phyloP scores from a whole-genome alignment of 2,113 vertebrate species.

The Oreamnos americanus region DNA sequence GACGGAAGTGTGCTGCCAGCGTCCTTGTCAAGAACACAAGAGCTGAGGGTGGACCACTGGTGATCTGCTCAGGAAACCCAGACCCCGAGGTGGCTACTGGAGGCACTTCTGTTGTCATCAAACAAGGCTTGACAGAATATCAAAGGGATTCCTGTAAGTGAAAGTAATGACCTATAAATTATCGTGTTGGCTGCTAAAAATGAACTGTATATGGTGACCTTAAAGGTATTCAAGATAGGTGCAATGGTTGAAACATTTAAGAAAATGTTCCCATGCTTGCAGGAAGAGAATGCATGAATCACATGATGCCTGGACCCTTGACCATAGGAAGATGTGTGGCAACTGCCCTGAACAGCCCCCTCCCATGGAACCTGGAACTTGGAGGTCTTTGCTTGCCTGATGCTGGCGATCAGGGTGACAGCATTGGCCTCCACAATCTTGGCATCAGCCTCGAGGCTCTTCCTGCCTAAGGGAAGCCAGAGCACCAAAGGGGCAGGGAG shows the following conservation, averaged over 20 bases:
- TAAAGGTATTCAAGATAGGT: neutral
- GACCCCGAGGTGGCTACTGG: fast-evolving
- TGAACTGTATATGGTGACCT: neutral
- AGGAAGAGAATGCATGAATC: neutral
- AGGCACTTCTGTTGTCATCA: neutral
- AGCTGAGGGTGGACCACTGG: fast-evolving
- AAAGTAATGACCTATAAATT: neutral
- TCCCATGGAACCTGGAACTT: no score
- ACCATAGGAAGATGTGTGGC: neutral
- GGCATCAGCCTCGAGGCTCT: neutral
- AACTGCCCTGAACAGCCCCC: neutral
- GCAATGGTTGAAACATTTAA: neutral
- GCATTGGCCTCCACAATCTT: neutral
- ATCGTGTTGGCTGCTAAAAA: neutral
- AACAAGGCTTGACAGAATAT: neutral
- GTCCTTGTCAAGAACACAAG: neutral
- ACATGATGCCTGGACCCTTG: neutral
- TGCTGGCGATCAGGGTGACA: fast-evolving
- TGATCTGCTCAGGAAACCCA: neutral
- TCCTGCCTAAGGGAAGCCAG: neutral
- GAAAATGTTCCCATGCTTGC: neutral
- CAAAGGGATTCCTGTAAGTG: neutral
- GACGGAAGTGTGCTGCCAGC: neutral
- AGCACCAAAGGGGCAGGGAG: neutral
- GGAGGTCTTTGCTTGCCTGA: neutral